Conservation (phyloP, 2,888 invertebrate genomes). For the Cryptocheilus praepositus region DNA sequence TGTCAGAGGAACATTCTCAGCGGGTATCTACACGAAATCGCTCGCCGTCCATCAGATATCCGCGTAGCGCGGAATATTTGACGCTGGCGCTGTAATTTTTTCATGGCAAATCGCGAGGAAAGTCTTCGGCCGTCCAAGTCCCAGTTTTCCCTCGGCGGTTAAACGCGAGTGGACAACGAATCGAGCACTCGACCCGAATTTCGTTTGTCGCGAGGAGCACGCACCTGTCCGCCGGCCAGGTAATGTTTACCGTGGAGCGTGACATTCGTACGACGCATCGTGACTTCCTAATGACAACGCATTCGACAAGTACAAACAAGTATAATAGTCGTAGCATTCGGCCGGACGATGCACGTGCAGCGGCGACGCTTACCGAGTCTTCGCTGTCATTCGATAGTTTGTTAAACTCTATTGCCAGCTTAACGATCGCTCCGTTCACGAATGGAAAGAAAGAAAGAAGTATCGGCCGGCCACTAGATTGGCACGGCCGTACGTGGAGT, state of each 20-base stretch:
- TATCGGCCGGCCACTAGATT: constrained; percentile 3
- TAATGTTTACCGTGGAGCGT: constrained; percentile 25
- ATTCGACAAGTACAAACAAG: too few relatives aligned
- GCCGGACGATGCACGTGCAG: background rate
- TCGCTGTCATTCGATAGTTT: background rate
- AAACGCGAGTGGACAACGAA: constrained; percentile 32
- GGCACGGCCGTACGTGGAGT: constrained; percentile 5
- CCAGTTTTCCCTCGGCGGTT: constrained; percentile 33
- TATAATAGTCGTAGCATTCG: background rate
- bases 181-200: constrained; percentile 47
- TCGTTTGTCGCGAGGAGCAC: constrained; percentile 35
- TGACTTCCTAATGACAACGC: background rate
- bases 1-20: too few relatives aligned
- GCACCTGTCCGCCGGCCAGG: constrained; percentile 26
- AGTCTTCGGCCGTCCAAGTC: constrained; percentile 26
- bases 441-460: too few relatives aligned
- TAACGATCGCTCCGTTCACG: too few relatives aligned
- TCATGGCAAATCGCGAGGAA: constrained; percentile 22
- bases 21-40: too few relatives aligned
- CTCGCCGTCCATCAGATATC: too few relatives aligned
- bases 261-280: background rate
- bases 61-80: too few relatives aligned
- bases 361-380: background rate
- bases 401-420: too few relatives aligned
- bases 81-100: too few relatives aligned